Evolutionary conservation across 2,797 vertebrate species (phyloP).

Genomic region (Periophthalmus magnuspinnatus): DNA sequence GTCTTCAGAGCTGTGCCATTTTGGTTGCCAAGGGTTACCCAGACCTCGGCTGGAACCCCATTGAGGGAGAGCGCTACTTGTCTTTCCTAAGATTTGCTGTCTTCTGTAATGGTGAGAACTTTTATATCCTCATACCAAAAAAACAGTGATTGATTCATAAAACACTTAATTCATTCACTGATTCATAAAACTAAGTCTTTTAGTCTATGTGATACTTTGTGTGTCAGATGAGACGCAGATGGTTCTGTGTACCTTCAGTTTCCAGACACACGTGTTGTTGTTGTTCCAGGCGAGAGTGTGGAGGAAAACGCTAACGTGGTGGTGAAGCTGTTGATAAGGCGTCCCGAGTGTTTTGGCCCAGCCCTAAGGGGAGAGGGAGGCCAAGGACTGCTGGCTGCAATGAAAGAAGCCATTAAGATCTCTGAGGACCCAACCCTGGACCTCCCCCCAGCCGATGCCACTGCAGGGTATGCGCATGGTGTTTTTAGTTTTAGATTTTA

Average conservation of each 20-base stretch:
- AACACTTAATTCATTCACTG: neutral
- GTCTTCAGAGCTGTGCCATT: slow-evolving; percentile 94
- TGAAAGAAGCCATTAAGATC: slow-evolving; percentile 95
- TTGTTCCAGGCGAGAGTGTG: slow-evolving; percentile 89
- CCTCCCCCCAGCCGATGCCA: slow-evolving; percentile 82
- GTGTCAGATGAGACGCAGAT: neutral
- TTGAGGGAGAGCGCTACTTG: slow-evolving; percentile 96
- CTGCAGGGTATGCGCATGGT: slow-evolving; percentile 73
- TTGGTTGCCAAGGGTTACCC: slow-evolving; percentile 94
- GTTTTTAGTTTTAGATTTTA: neutral
- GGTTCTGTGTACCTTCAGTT: neutral
- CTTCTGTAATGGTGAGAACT: slow-evolving; percentile 91
- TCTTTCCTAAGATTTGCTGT: slow-evolving; percentile 96
- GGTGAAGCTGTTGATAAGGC: slow-evolving; percentile 95
- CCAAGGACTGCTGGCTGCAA: slow-evolving; percentile 89
- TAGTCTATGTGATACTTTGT: neutral
- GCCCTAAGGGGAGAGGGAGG: slow-evolving; percentile 96
- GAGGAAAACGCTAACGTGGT: slow-evolving; percentile 99
- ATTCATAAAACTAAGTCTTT: neutral
- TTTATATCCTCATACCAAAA: neutral
- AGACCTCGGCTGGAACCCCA: slow-evolving; percentile 97
- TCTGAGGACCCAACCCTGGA: slow-evolving; percentile 91
- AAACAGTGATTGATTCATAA: neutral
- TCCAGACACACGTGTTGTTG: slow-evolving; percentile 3
- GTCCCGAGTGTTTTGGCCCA: slow-evolving; percentile 96